Percentiles rank a stretch among this genome's conserved stretches.
Conservation (phyloP, 2,797 vertebrate genomes). For the Tragelaphus eurycerus region DNA sequence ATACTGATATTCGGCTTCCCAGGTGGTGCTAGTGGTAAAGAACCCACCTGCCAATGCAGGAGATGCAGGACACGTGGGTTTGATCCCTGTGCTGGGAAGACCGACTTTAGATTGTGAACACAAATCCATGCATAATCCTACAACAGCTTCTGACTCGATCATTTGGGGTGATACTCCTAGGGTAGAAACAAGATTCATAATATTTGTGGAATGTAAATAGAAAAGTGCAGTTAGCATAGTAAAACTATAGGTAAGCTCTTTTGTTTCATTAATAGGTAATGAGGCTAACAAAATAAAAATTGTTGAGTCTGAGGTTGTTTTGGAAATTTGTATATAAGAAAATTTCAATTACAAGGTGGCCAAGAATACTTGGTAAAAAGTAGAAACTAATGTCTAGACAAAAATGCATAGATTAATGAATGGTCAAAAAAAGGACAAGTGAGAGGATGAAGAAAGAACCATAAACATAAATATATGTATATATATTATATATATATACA, state of each 20-base stretch:
- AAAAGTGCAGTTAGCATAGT: not conserved
- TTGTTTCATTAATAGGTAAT: not conserved
- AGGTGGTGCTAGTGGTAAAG: not conserved
- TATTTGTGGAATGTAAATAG: not conserved
- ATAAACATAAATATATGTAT: not conserved
- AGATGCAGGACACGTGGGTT: not conserved
- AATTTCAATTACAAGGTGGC: not conserved
- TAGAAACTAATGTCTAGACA: not conserved
- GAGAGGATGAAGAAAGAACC: not conserved
- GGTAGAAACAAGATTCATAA: too few relatives aligned
- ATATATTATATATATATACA: too few relatives aligned
- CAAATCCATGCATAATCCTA: not conserved
- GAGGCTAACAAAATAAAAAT: not conserved
- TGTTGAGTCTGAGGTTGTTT: not conserved
- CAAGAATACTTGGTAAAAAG: not conserved
- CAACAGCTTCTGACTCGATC: not conserved
- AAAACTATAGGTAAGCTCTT: not conserved
- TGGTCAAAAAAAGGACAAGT: not conserved
- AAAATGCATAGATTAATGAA: not conserved
- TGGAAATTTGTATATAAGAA: not conserved
- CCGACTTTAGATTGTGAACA: not conserved
- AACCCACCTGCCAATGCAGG: not conserved
- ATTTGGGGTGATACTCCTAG: not conserved
- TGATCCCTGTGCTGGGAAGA: not conserved
- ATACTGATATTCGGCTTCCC: not conserved